Evolutionary conservation across 2,797 vertebrate genomes (phyloP).

Genomic region (Crypturellus tataupa): DNA sequence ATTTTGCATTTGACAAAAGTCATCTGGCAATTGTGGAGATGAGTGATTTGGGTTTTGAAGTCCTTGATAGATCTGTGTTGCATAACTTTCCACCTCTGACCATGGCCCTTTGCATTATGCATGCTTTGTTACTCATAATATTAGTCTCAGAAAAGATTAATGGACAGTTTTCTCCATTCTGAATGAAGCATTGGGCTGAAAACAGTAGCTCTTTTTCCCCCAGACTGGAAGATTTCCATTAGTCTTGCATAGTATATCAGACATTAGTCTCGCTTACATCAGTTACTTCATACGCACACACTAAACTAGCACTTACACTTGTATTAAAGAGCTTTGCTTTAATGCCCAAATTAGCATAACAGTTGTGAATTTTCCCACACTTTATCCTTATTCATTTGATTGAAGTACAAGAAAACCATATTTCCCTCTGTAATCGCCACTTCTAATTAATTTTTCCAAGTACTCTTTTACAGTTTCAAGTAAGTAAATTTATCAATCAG

Average conservation of each 20-base stretch:
- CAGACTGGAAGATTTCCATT: not conserved
- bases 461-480: not conserved
- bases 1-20: not conserved
- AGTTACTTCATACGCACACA: not conserved
- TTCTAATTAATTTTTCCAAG: not conserved
- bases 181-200: not conserved
- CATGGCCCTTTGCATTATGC: not conserved
- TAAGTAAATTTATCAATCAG: not conserved
- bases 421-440: not conserved
- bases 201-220: not conserved
- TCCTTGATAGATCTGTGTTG: not conserved
- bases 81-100: not conserved
- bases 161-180: not conserved
- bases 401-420: not conserved
- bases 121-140: not conserved
- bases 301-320: not conserved
- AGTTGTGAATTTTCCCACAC: not conserved
- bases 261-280: not conserved
- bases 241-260: not conserved
- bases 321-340: not conserved
- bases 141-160: not conserved
- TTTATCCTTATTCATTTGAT: not conserved
- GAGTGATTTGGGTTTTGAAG: not conserved
- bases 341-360: not conserved
- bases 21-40: not conserved